Conservation (phyloP, 2,797 vertebrate species). For the Naso thynnoides region DNA sequence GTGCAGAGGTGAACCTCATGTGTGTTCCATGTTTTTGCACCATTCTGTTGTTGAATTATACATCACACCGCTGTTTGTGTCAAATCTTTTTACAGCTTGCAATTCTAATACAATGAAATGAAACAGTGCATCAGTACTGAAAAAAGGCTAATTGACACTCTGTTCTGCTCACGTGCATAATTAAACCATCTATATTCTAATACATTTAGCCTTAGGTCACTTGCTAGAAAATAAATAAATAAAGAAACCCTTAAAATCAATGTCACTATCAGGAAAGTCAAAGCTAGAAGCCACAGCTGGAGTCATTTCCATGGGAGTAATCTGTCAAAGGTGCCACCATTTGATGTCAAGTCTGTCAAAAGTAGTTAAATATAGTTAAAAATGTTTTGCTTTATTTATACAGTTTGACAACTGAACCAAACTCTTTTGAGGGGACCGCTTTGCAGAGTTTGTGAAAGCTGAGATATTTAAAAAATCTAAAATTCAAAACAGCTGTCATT, state of each 20-base stretch:
- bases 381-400: constrained; percentile 32
- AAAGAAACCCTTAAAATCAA: background rate
- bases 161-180: background rate
- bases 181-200: too few species aligned
- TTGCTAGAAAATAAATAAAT: background rate
- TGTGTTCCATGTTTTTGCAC: background rate
- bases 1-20: background rate
- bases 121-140: background rate
- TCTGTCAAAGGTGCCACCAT: constrained; percentile 30
- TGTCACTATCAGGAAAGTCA: background rate
- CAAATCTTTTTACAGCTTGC: background rate
- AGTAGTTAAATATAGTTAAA: constrained; percentile 43
- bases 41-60: background rate
- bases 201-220: background rate
- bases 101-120: background rate
- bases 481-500: constrained; percentile 72
- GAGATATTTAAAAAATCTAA: constrained; percentile 60
- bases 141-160: background rate
- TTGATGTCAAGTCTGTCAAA: constrained; percentile 43
- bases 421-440: constrained; percentile 36
- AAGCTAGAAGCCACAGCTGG: background rate
- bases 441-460: constrained; percentile 38
- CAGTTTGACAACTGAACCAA: constrained; percentile 60
- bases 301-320: constrained; percentile 21
- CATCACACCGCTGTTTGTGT: background rate